Conservation (phyloP, 2,888 invertebrate species). For the Mythimna vitellina region DNA sequence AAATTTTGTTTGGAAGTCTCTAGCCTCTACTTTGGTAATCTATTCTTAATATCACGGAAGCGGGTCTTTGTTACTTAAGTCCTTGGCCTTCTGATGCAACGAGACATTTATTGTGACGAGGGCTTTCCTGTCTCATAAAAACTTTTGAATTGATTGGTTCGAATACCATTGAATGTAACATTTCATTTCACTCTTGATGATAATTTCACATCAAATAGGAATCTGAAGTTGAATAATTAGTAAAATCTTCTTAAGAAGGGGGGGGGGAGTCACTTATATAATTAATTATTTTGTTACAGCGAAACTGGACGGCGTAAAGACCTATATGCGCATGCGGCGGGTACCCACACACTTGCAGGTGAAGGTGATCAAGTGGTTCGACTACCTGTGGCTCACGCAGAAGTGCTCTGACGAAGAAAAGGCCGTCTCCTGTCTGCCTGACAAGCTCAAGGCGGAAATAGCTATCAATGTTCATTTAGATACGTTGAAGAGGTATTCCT, state of each 20-base stretch:
- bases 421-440: conserved; percentile 98
- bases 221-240: too few species aligned
- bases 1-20: conserved; percentile 44
- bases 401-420: conserved; percentile 99
- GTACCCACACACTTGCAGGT: conserved; percentile 98
- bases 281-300: conserved; percentile 92
- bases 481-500: conserved; percentile 94
- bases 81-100: conserved; percentile 18
- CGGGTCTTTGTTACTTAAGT: conserved; percentile 20
- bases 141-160: not conserved
- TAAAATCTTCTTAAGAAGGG: too few species aligned
- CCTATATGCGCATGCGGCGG: conserved; percentile 99
- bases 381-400: conserved; percentile 99
- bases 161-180: not conserved
- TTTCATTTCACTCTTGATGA: not conserved
- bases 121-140: not conserved
- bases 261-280: not conserved
- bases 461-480: conserved; percentile 99
- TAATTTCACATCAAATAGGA: not conserved
- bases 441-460: conserved; percentile 99
- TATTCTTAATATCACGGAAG: conserved; percentile 28
- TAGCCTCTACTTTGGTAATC: conserved; percentile 34
- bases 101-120: not conserved
- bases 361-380: conserved; percentile 99
- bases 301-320: conserved; percentile 99